A percentile compares a stretch with the other conserved stretches of the same genome.
Evolutionary conservation across 2,797 vertebrate genomes (phyloP).

Genomic region (Hippocampus kuda): DNA sequence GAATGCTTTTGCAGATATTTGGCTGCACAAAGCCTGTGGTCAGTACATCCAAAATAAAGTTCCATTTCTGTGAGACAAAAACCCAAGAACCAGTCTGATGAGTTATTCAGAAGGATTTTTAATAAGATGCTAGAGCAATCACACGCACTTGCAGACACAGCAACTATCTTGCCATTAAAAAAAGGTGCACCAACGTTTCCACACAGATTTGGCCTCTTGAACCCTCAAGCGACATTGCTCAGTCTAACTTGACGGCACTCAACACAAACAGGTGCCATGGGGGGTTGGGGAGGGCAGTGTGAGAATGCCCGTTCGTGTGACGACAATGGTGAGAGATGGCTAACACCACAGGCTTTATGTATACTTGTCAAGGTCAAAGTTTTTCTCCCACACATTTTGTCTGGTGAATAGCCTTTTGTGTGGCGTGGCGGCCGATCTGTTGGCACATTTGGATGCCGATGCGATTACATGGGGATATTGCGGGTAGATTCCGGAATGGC

Average conservation of each 20-base stretch:
- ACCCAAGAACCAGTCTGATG: constrained; percentile 14
- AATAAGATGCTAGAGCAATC: constrained; percentile 1
- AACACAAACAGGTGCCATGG: constrained; percentile 51
- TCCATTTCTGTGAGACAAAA: constrained; percentile 34
- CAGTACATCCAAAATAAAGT: constrained; percentile 49
- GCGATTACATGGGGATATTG: constrained; percentile 50
- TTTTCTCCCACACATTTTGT: constrained; percentile 45
- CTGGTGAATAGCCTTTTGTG: constrained; percentile 36
- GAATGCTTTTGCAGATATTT: constrained; percentile 50
- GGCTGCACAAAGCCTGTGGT: constrained; percentile 22
- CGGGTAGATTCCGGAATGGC: constrained; percentile 37
- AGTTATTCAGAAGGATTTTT: constrained; percentile 35
- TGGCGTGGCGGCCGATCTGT: not conserved
- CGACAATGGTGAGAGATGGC: constrained; percentile 45
- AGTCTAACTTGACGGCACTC: constrained; percentile 21
- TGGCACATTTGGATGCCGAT: constrained; percentile 42
- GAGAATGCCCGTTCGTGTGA: constrained; percentile 41
- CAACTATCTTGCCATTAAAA: constrained; percentile 41
- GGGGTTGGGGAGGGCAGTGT: constrained; percentile 29
- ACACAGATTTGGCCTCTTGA: constrained; percentile 22
- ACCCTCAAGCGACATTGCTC: constrained; percentile 20
- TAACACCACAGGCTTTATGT: constrained; percentile 51
- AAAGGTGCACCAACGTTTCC: constrained; percentile 17
- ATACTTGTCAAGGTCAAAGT: constrained; percentile 42
- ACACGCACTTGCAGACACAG: constrained; percentile 39